Evolutionary conservation across 2,888 invertebrate species (phyloP).

Genomic region (Brenthis daphne): DNA sequence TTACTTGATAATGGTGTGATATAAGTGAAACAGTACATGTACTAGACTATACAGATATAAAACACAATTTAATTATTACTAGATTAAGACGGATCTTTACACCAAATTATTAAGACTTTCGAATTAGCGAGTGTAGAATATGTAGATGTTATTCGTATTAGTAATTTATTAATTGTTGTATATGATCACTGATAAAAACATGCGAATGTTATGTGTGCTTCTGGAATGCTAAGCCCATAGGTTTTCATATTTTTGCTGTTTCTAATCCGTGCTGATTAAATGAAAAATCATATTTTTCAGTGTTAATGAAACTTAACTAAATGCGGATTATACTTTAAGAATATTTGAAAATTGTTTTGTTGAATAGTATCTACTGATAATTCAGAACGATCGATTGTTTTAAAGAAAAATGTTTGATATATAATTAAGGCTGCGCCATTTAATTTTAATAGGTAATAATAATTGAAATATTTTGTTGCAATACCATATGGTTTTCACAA

Average conservation of each 20-base stretch:
- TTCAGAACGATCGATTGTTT: too few species aligned
- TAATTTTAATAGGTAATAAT: too few species aligned
- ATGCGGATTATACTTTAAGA: too few species aligned
- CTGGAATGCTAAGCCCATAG: constrained; percentile 39
- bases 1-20: constrained; percentile 36
- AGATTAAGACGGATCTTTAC: constrained; percentile 78
- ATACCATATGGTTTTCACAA: not conserved
- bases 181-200: constrained; percentile 43
- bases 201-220: constrained; percentile 38
- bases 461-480: not conserved
- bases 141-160: constrained; percentile 70
- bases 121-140: constrained; percentile 68
- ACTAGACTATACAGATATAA: constrained; percentile 9
- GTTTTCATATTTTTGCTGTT: constrained; percentile 22
- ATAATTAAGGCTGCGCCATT: too few species aligned
- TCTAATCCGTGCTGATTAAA: constrained; percentile 1
- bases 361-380: too few species aligned
- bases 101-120: constrained; percentile 79
- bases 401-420: too few species aligned
- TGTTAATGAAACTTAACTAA: too few species aligned
- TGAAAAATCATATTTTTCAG: not conserved
- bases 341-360: too few species aligned
- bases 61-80: constrained; percentile 40
- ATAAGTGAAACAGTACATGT: constrained; percentile 32
- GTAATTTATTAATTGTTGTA: constrained; percentile 58